These are phyloP conservation scores for Athripsodes cinereus DNA, from an alignment of 2,888 invertebrate species.

Conservation along the genomic window DNA sequence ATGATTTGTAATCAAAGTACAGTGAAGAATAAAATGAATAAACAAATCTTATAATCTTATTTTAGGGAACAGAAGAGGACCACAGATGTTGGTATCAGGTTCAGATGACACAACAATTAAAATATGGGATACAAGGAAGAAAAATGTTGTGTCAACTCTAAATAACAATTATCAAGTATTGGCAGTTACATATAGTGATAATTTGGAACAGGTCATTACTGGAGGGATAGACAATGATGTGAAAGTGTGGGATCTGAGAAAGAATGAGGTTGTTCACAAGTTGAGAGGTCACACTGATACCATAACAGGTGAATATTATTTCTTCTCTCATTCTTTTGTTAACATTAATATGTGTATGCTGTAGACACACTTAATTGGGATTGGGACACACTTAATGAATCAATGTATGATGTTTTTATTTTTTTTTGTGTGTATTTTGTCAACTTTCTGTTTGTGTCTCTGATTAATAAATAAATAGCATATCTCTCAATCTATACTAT, in stretches of 20 bases:
- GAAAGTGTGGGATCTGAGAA: constrained; percentile 96
- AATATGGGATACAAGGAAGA: constrained; percentile 89
- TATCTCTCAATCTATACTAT: too few relatives aligned
- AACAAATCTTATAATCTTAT: background rate
- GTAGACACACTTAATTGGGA: background rate
- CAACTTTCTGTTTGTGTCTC: background rate
- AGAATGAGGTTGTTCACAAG: constrained; percentile 74
- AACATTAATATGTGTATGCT: too few relatives aligned
- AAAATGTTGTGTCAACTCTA: constrained; percentile 67
- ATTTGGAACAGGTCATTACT: constrained; percentile 88
- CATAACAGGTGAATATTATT: constrained; percentile 60
- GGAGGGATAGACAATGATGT: constrained; percentile 97
- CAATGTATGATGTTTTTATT: too few relatives aligned
- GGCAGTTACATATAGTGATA: constrained; percentile 90
- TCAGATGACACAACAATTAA: constrained; percentile 92
- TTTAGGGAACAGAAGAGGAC: constrained; percentile 74
- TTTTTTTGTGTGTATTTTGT: too few relatives aligned
- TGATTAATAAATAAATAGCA: too few relatives aligned
- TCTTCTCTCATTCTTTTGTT: background rate
- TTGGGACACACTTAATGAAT: background rate
- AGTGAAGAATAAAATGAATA: too few relatives aligned
- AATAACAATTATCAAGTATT: constrained; percentile 75
- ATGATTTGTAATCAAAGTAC: too few relatives aligned
- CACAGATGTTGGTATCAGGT: constrained; percentile 85
- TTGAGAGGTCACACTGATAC: constrained; percentile 94